phyloP scores from a whole-genome alignment of 2,797 vertebrate species.

The Chelon labrosus region DNA sequence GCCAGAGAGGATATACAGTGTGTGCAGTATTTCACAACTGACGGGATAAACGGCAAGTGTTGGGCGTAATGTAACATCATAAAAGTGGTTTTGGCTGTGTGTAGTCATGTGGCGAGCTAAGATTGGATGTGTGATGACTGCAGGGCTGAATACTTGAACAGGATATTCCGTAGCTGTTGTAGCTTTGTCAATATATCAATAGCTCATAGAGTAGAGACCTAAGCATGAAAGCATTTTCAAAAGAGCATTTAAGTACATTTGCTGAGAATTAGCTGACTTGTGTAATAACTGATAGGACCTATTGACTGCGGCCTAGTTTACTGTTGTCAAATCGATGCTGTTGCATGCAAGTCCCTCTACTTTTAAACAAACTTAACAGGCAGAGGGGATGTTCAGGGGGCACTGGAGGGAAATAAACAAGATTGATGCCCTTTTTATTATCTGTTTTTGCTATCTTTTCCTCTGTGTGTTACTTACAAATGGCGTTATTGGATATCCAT shows the following conservation, averaged over 20 bases:
- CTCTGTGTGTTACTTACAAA: conserved; percentile 87
- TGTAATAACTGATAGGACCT: conserved; percentile 87
- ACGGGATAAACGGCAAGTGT: conserved; percentile 68
- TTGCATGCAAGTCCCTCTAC: conserved; percentile 81
- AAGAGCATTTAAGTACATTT: conserved; percentile 88
- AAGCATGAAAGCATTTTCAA: conserved; percentile 85
- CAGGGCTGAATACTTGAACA: conserved; percentile 88
- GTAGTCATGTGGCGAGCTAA: conserved; percentile 77
- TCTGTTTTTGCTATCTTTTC: conserved; percentile 85
- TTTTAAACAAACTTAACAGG: conserved; percentile 86
- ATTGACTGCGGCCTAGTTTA: conserved; percentile 84
- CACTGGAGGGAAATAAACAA: conserved; percentile 86
- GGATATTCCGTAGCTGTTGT: conserved; percentile 86
- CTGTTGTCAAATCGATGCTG: conserved; percentile 86
- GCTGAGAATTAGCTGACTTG: conserved; percentile 88
- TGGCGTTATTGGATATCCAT: conserved; percentile 88
- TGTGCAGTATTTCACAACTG: conserved; percentile 57
- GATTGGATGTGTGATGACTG: conserved; percentile 82
- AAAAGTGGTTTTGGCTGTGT: conserved; percentile 83
- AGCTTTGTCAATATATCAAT: conserved; percentile 88
- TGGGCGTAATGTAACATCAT: conserved; percentile 79
- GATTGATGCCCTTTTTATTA: conserved; percentile 90
- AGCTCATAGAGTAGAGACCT: conserved; percentile 84
- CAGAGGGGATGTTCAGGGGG: conserved; percentile 76
- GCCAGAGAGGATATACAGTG: conserved; percentile 30